A percentile compares a stretch with the other conserved stretches of the same genome.
phyloP scores from a whole-genome alignment of 2,797 vertebrate species.

The Garrulus glandarius region DNA sequence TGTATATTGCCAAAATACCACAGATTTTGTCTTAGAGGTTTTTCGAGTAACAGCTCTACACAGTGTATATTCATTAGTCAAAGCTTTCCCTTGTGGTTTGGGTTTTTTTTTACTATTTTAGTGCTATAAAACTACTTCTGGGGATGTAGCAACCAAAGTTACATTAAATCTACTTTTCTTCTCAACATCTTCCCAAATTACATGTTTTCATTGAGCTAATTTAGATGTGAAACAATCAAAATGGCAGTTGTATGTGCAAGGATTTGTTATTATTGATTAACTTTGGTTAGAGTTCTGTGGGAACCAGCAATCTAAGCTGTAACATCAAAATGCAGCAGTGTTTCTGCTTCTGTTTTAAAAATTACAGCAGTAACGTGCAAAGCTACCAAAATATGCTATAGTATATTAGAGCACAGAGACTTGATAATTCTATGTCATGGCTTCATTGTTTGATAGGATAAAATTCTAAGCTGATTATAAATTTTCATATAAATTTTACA shows the following conservation, averaged over 20 bases:
- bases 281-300: background rate
- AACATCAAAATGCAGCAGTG: background rate
- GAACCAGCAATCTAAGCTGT: background rate
- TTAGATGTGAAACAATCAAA: background rate
- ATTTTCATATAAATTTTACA: background rate
- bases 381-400: background rate
- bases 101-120: background rate
- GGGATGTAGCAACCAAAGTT: background rate
- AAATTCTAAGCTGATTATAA: background rate
- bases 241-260: background rate
- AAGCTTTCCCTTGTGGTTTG: background rate
- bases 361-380: background rate
- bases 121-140: background rate
- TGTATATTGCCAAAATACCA: background rate
- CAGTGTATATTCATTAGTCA: background rate
- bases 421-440: background rate
- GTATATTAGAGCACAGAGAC: background rate
- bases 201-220: background rate
- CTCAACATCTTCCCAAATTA: background rate
- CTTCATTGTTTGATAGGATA: background rate
- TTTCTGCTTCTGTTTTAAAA: background rate
- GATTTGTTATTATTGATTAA: background rate
- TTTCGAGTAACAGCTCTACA: background rate
- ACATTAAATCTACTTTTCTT: background rate
- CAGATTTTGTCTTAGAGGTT: background rate